Evolutionary conservation across 2,113 vertebrate species (phyloP).

Genomic region (Quiscalus mexicanus): DNA sequence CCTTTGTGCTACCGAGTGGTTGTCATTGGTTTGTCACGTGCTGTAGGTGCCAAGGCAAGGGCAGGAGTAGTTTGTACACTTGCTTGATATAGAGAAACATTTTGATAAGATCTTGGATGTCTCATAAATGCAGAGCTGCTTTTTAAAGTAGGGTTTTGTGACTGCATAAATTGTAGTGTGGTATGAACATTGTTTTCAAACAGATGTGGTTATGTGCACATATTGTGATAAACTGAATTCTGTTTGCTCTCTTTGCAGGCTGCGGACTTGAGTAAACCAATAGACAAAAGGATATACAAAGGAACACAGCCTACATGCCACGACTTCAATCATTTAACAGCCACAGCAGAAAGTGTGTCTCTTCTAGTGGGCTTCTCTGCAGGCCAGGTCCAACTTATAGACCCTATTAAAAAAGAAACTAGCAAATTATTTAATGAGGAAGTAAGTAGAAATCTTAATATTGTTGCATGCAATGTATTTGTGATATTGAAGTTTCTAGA

Average conservation of each 20-base stretch:
- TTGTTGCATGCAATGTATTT: constrained; percentile 34
- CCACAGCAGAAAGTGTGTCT: constrained; percentile 96
- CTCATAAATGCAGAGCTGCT: background rate
- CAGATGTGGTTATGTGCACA: background rate
- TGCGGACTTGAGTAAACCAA: constrained; percentile 97
- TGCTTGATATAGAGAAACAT: background rate
- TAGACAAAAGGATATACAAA: constrained; percentile 99
- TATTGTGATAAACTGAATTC: constrained; percentile 41
- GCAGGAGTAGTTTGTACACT: background rate
- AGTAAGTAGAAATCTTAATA: constrained; percentile 81
- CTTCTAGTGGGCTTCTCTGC: constrained; percentile 99
- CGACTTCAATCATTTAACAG: constrained; percentile 98
- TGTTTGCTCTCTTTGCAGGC: constrained; percentile 82
- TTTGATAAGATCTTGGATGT: background rate
- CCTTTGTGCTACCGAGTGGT: background rate
- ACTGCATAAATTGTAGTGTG: background rate
- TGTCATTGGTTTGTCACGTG: background rate
- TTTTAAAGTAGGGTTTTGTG: constrained; percentile 26
- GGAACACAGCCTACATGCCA: constrained; percentile 99
- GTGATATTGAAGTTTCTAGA: background rate
- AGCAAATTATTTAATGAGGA: constrained; percentile 99
- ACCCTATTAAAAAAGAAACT: constrained; percentile 99
- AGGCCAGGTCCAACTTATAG: constrained; percentile 98
- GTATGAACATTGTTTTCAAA: background rate
- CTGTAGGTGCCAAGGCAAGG: background rate